A percentile compares a stretch with the other conserved stretches of the same genome.
Conservation (phyloP, 2,797 vertebrate genomes). For the Leptoclinus maculatus region DNA sequence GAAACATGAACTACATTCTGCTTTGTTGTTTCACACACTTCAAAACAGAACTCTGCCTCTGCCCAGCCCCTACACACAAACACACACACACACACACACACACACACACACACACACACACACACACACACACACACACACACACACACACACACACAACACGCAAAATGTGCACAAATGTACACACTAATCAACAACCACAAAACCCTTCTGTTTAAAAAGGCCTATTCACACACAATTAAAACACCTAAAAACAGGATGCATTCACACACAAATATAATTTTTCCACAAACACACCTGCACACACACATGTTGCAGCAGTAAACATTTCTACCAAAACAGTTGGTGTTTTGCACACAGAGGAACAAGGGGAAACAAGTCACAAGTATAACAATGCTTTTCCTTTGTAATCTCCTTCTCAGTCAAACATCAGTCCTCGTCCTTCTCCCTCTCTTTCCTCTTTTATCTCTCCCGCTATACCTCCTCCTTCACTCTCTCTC, state of each 20-base stretch:
- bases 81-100: no score
- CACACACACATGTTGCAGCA: conserved; percentile 7
- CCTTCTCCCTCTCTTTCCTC: conserved; percentile 9
- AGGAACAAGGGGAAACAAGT: neutral
- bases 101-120: no score
- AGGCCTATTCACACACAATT: conserved; percentile 25
- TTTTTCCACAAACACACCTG: neutral
- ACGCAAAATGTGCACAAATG: conserved; percentile 14
- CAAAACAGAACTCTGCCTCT: conserved; percentile 70
- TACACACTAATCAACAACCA: conserved; percentile 46
- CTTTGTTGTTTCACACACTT: conserved; percentile 77
- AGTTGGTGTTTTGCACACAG: neutral
- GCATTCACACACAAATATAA: conserved; percentile 11
- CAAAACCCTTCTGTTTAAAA: conserved; percentile 32
- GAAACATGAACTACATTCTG: conserved; percentile 74
- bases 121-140: no score
- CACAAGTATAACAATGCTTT: conserved; percentile 6
- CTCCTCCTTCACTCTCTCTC: conserved; percentile 14
- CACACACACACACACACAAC: no score
- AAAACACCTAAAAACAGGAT: conserved; percentile 15
- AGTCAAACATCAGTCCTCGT: conserved; percentile 28
- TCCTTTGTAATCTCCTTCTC: conserved; percentile 7
- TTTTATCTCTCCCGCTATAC: conserved; percentile 29
- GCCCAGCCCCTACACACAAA: conserved; percentile 34
- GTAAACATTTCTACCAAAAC: conserved; percentile 12